A percentile compares a stretch with the other conserved stretches of the same genome.
Conservation (phyloP, 2,888 invertebrate species). For the Meandrusa payeni region DNA sequence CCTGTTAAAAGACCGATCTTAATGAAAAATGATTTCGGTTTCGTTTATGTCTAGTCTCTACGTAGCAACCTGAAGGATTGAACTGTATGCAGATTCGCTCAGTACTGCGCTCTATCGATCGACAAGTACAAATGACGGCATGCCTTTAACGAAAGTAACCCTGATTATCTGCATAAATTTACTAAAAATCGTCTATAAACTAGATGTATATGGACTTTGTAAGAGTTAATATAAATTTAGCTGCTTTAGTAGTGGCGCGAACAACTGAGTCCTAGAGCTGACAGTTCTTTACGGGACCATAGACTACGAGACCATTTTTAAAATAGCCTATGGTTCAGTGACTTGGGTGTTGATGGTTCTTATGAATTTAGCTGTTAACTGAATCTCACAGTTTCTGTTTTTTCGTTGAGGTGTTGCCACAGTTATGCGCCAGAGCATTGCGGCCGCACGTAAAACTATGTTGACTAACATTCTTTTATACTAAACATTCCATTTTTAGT, state of each 20-base stretch:
- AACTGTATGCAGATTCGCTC: slow-evolving; percentile 51
- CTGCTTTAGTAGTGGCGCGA: background rate
- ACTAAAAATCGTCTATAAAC: too few relatives aligned
- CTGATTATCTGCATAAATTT: slow-evolving; percentile 46
- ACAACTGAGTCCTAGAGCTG: background rate
- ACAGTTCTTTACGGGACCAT: too few relatives aligned
- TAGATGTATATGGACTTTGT: too few relatives aligned
- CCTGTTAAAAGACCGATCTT: slow-evolving; percentile 58
- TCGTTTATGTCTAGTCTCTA: slow-evolving; percentile 73
- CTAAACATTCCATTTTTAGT: slow-evolving; percentile 68
- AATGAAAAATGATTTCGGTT: slow-evolving; percentile 66
- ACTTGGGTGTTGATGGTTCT: background rate
- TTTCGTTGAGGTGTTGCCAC: slow-evolving; percentile 46
- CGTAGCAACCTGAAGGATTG: slow-evolving; percentile 48
- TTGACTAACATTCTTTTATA: slow-evolving; percentile 46
- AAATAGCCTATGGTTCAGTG: slow-evolving; percentile 27
- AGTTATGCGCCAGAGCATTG: slow-evolving; percentile 26
- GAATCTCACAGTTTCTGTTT: slow-evolving; percentile 33
- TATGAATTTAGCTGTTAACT: slow-evolving; percentile 22
- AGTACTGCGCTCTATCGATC: slow-evolving; percentile 55
- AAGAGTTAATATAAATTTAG: too few relatives aligned
- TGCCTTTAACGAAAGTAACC: slow-evolving; percentile 57
- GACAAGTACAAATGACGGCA: slow-evolving; percentile 74
- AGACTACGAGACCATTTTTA: too few relatives aligned
- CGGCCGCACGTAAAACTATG: slow-evolving; percentile 40